Conservation (phyloP, 2,888 invertebrate genomes). For the Nasonia oneida region DNA sequence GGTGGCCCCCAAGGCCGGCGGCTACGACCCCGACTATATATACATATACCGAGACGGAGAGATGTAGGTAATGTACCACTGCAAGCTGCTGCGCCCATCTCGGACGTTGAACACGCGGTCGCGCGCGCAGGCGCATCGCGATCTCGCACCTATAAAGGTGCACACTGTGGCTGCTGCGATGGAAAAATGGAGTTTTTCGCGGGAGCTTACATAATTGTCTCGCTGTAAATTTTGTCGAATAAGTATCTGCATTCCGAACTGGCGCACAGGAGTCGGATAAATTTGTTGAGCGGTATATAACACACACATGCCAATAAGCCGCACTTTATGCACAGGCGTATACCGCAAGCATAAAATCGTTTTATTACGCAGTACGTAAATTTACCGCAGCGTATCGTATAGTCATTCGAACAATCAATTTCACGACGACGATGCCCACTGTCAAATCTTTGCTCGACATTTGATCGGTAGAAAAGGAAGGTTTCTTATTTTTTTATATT, state of each 20-base stretch:
- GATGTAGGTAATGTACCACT: slow-evolving; percentile 14
- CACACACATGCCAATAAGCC: too few relatives aligned
- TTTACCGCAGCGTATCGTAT: neutral
- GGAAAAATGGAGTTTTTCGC: slow-evolving; percentile 1
- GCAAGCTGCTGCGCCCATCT: slow-evolving; percentile 34
- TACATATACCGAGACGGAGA: neutral
- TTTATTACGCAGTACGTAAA: neutral
- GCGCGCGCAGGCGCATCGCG: slow-evolving; percentile 31
- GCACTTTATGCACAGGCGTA: neutral
- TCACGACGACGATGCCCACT: neutral
- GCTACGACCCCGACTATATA: slow-evolving; percentile 9
- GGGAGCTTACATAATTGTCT: too few relatives aligned
- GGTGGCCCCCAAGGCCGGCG: slow-evolving; percentile 23
- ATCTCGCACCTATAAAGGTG: neutral
- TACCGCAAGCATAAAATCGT: neutral
- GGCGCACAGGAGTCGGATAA: too few relatives aligned
- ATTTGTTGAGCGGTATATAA: too few relatives aligned
- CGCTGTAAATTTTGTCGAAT: too few relatives aligned
- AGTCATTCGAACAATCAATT: neutral
- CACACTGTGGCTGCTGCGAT: neutral
- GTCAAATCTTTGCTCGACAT: too few relatives aligned
- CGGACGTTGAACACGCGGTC: slow-evolving; percentile 33
- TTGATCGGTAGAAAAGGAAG: too few relatives aligned
- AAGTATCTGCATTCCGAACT: too few relatives aligned
- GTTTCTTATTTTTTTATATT: too few relatives aligned